phyloP scores from a whole-genome alignment of 2,797 vertebrate genomes.

The Halcyon leucocephala region DNA sequence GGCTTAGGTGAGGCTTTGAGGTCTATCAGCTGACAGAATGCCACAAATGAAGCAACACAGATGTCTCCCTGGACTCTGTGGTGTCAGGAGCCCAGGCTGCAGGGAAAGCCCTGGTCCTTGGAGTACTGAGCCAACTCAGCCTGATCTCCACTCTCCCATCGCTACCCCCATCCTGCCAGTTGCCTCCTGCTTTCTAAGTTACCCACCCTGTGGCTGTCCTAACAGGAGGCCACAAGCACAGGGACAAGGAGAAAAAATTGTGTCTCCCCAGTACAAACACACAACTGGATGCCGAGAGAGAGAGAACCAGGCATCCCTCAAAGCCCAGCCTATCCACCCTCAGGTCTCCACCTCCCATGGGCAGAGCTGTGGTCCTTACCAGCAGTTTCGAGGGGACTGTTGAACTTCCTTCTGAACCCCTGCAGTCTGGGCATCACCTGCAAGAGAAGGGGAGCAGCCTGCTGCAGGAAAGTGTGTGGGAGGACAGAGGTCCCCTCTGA shows the following conservation, averaged over 20 bases:
- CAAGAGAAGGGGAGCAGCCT: neutral
- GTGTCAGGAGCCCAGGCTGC: neutral
- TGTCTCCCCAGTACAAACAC: neutral
- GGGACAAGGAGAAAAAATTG: neutral
- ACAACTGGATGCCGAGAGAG: neutral
- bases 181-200: neutral
- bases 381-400: slow-evolving; percentile 3
- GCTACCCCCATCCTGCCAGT: neutral
- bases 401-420: slow-evolving; percentile 60
- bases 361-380: slow-evolving; percentile 35
- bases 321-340: neutral
- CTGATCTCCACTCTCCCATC: neutral
- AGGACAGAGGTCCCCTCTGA: neutral
- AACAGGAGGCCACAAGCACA: neutral
- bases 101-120: neutral
- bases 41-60: neutral
- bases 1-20: neutral
- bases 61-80: neutral
- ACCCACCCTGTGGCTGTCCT: neutral
- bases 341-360: accelerated
- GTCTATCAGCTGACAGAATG: accelerated
- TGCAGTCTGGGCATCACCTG: slow-evolving; percentile 6
- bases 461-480: neutral
- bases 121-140: neutral
- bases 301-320: accelerated